Conservation (phyloP, 2,888 invertebrate species). For the Tribolium freemani region DNA sequence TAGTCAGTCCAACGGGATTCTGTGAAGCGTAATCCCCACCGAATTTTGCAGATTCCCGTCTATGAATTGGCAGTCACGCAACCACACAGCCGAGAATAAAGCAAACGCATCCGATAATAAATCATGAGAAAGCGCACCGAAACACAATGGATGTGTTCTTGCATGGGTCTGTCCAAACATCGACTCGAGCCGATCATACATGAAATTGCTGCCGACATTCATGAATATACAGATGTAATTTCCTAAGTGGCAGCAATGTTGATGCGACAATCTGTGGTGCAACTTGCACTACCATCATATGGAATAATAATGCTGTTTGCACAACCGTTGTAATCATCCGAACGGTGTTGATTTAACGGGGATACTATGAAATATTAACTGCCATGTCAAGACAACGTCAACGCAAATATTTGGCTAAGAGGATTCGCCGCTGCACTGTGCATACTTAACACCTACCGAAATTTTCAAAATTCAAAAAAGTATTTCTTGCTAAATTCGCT, state of each 20-base stretch:
- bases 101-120: constrained; percentile 40
- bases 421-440: constrained; percentile 10
- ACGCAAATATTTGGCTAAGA: constrained; percentile 33
- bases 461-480: too few species aligned
- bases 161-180: constrained; percentile 21
- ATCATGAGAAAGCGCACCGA: constrained; percentile 24
- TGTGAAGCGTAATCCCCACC: constrained; percentile 42
- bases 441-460: too few species aligned
- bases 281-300: constrained; percentile 48
- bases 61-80: constrained; percentile 47
- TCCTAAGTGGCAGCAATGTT: constrained; percentile 56
- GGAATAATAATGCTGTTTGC: constrained; percentile 51
- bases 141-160: constrained; percentile 23
- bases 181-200: constrained; percentile 38
- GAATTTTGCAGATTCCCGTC: constrained; percentile 38
- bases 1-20: constrained; percentile 38
- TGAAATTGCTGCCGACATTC: constrained; percentile 48
- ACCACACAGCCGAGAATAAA: constrained; percentile 43
- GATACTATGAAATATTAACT: constrained; percentile 38
- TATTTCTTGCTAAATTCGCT: too few species aligned
- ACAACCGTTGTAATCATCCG: constrained; percentile 48
- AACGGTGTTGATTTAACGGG: constrained; percentile 40
- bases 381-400: constrained; percentile 40
- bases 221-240: constrained; percentile 63
- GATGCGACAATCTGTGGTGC: constrained; percentile 48